phyloP scores from a whole-genome alignment of 2,113 vertebrate species.

The Corydoras maculifer region DNA sequence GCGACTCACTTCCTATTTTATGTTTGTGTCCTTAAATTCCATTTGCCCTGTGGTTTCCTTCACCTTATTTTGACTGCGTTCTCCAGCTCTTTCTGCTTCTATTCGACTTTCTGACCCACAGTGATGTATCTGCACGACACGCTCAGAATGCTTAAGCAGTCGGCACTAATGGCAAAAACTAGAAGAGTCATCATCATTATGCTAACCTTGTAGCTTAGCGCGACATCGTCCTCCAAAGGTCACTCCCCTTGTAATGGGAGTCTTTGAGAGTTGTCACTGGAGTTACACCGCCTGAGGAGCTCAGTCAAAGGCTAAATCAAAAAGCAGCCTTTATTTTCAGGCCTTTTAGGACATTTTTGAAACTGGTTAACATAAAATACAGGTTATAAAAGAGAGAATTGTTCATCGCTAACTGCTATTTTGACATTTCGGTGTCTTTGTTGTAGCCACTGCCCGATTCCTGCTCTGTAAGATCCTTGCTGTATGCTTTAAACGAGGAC shows the following conservation, averaged over 20 bases:
- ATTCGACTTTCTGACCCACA: not conserved
- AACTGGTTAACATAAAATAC: not conserved
- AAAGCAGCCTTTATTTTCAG: not conserved
- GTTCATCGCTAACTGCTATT: not conserved
- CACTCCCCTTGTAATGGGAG: conserved; percentile 8
- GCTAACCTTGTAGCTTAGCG: conserved; percentile 27
- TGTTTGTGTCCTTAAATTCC: no score
- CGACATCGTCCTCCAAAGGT: conserved; percentile 13
- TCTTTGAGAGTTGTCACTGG: conserved; percentile 12
- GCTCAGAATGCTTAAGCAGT: conserved; percentile 15
- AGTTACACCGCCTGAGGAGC: conserved; percentile 1
- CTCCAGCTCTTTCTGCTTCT: no score
- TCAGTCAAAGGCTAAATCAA: not conserved
- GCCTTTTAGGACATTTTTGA: not conserved
- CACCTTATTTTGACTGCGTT: no score
- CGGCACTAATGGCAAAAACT: conserved; percentile 1
- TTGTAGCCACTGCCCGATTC: not conserved
- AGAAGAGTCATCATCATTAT: conserved; percentile 24
- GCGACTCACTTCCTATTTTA: no score
- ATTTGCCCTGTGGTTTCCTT: no score
- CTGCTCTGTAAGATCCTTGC: not conserved
- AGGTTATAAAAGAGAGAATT: not conserved
- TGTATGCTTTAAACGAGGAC: not conserved
- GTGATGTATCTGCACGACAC: conserved; percentile 7
- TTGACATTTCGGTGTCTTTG: not conserved